Percentiles rank a stretch among this genome's conserved stretches.
Evolutionary conservation across 53 echinoderm and acorn worm genomes (phyloP).

Genomic region (Glandiceps talaboti): DNA sequence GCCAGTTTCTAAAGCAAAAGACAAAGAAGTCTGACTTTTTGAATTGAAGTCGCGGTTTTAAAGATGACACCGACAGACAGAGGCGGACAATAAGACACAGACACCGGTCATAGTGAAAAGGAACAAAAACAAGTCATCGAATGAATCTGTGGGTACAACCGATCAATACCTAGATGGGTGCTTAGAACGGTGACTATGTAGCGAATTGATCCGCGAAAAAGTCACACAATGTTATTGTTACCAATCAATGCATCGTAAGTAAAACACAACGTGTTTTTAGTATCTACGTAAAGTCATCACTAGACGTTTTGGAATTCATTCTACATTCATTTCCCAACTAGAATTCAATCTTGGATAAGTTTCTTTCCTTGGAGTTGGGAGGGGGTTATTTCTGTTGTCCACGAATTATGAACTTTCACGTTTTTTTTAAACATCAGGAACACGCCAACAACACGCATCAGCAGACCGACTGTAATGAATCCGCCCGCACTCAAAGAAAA

Average conservation of each 20-base stretch:
- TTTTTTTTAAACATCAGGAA: no score
- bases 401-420: no score
- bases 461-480: no score
- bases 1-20: not conserved
- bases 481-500: no score
- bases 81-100: not conserved
- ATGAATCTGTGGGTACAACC: not conserved
- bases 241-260: not conserved
- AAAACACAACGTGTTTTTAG: no score
- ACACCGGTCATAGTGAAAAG: not conserved
- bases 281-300: no score
- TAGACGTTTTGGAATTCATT: no score
- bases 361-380: no score
- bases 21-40: not conserved
- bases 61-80: not conserved
- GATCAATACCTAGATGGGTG: not conserved
- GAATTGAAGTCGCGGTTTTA: not conserved
- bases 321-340: no score
- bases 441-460: no score
- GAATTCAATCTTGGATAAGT: no score
- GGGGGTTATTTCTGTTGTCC: no score
- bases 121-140: not conserved
- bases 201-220: not conserved
- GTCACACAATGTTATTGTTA: not conserved
- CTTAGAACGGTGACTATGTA: not conserved